phyloP scores from a whole-genome alignment of 2,888 invertebrate species.

The Mycogona germanica region DNA sequence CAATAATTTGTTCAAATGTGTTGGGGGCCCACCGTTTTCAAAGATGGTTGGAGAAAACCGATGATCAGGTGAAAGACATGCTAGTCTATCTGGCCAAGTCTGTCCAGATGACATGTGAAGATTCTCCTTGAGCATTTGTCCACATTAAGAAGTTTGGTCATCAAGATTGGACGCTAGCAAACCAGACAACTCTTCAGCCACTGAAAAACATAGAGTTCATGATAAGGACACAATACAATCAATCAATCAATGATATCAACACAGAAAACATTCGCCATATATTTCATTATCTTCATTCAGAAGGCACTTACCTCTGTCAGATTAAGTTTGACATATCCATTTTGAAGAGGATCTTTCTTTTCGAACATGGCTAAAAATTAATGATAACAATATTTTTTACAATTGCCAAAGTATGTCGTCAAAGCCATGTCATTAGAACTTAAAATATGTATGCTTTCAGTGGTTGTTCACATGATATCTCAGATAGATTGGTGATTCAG shows the following conservation, averaged over 20 bases:
- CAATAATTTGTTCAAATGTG: too few relatives aligned
- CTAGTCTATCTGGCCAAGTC: too few relatives aligned
- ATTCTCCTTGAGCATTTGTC: too few relatives aligned
- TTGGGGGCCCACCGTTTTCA: too few relatives aligned
- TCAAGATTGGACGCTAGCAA: conserved; percentile 48
- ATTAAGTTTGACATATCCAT: conserved; percentile 65
- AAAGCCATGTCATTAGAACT: conserved; percentile 4
- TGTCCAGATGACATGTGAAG: too few relatives aligned
- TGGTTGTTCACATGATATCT: neutral
- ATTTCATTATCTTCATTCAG: neutral
- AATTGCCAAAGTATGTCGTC: conserved; percentile 1
- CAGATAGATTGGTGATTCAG: neutral
- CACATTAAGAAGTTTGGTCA: too few relatives aligned
- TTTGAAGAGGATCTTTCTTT: conserved; percentile 62
- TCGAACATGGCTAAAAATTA: conserved; percentile 39
- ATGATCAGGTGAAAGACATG: too few relatives aligned
- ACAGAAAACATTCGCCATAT: neutral
- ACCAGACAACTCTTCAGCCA: conserved; percentile 61
- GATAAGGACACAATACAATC: neutral
- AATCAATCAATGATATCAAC: neutral
- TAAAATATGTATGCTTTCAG: neutral
- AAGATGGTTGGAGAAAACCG: too few relatives aligned
- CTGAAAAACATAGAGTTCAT: conserved; percentile 42
- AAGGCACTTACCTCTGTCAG: conserved; percentile 54
- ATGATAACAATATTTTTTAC: neutral